phyloP scores from a whole-genome alignment of 2,113 vertebrate species.

The Electrona antarctica region DNA sequence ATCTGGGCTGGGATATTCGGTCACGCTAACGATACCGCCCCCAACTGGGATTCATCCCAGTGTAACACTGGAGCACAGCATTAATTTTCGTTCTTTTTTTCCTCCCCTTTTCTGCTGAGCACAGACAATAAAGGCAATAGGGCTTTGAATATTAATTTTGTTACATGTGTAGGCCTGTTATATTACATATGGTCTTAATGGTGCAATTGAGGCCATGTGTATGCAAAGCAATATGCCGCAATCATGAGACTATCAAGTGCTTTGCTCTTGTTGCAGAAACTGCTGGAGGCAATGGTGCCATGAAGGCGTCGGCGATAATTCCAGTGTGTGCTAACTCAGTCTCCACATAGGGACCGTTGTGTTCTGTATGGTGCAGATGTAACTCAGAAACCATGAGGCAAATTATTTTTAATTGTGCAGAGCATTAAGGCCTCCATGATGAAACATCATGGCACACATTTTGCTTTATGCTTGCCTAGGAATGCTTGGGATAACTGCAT shows the following conservation, averaged over 20 bases:
- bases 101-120: constrained; percentile 39
- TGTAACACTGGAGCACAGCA: constrained; percentile 15
- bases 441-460: constrained; percentile 8
- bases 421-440: constrained; percentile 8
- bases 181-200: constrained; percentile 14
- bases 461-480: background rate
- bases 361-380: constrained; percentile 32
- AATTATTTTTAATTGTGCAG: constrained; percentile 29
- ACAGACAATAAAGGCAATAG: constrained; percentile 36
- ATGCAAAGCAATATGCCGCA: constrained; percentile 48
- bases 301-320: constrained; percentile 51
- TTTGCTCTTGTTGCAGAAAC: constrained; percentile 47
- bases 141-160: constrained; percentile 49
- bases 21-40: constrained; percentile 50
- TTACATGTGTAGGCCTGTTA: constrained; percentile 22
- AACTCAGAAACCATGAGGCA: constrained; percentile 30
- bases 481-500: background rate
- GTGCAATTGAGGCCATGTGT: constrained; percentile 27
- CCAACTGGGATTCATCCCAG: constrained; percentile 58
- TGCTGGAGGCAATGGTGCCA: constrained; percentile 40
- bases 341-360: constrained; percentile 24
- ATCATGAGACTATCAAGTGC: constrained; percentile 55
- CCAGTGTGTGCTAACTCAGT: constrained; percentile 40
- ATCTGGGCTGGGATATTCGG: constrained; percentile 48
- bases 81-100: constrained; percentile 2